Evolutionary conservation across 2,888 invertebrate genomes (phyloP).

Genomic region (Coenonympha glycerion): DNA sequence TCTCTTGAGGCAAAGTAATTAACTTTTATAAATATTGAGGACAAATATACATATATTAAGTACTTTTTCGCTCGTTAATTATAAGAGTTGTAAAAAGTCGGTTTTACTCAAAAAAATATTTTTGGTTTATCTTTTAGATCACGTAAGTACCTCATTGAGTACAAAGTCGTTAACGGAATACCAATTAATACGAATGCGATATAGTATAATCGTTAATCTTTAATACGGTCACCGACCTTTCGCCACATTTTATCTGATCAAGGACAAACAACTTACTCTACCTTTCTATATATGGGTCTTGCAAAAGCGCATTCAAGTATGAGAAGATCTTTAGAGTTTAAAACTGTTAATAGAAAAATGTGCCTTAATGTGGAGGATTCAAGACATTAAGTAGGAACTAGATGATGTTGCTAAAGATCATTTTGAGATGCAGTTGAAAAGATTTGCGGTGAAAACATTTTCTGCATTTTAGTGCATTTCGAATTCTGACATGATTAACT

Average conservation of each 20-base stretch:
- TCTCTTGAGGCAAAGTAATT: too few species aligned
- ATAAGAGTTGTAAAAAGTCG: too few species aligned
- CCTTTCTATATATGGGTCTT: constrained; percentile 21
- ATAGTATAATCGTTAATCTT: constrained; percentile 11
- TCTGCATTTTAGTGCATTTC: constrained; percentile 1
- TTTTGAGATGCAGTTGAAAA: background rate
- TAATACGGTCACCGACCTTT: constrained; percentile 20
- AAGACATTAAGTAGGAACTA: background rate
- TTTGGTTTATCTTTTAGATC: background rate
- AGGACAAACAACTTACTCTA: constrained; percentile 24
- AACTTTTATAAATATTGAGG: too few species aligned
- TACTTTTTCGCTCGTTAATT: too few species aligned
- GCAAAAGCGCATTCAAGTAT: constrained; percentile 6
- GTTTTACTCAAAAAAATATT: background rate
- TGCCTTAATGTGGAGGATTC: background rate
- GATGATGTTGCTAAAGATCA: background rate
- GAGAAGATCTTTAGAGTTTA: background rate
- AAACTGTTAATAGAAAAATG: background rate
- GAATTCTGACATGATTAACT: background rate
- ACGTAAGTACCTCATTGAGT: background rate
- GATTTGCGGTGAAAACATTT: constrained; percentile 4
- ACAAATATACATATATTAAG: too few species aligned
- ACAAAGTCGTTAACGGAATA: background rate
- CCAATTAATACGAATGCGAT: constrained; percentile 9
- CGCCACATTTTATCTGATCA: constrained; percentile 18